Evolutionary conservation across 1,140 invertebrate genomes (phyloP), one percentile per base, ranked within the genome.

Genomic region (Parapsyche elsis): DNA sequence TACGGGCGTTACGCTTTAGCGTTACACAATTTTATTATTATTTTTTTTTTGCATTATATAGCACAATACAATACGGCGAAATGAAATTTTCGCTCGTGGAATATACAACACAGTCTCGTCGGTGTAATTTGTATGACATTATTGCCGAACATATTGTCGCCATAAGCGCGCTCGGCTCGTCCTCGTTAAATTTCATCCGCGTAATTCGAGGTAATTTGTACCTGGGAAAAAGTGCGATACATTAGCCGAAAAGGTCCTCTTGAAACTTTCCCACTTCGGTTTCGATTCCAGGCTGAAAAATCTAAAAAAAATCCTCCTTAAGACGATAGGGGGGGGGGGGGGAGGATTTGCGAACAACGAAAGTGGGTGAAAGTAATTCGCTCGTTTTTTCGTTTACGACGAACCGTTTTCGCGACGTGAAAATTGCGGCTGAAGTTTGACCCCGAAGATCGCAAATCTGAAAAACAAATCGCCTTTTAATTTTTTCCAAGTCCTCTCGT

Each of bases 401-500:
- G 19, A 26, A 23, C 57, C 64, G 14, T 26, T 67, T 67, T 67
- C 9, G 21, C 59, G 64, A 10, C 49, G 64, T 23, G 64, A 67
- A 67, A 67, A 67, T 67, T 67, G 64, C 64, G 23, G 21, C 64
- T 23, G 64, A 67, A 67, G 64, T 67, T 67, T 26, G 64, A 53
- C 49, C 49, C 49, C 49, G 49, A 53, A 21, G 21, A 26, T 67
- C 64, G 64, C 64, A 67, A 67, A 67, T 67, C 64, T 12, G 21
- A 26, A 67, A 26, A 67, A 24, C 64, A 24, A 26, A 67, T 67
- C 23, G 64, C n/a, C 64, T 67, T 67, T 67, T 67, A 67, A 67
- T 67, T 26, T 67, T 61, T 67, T 26, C 12, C 21, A 19, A 4
- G n/a, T 4, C 59, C n/a, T 9, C 59, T 53, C 12, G 49, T 16